A percentile compares a stretch with the other conserved stretches of the same genome.
Evolutionary conservation across 2,888 invertebrate genomes (phyloP).

Genomic region (Piscicola geometra): DNA sequence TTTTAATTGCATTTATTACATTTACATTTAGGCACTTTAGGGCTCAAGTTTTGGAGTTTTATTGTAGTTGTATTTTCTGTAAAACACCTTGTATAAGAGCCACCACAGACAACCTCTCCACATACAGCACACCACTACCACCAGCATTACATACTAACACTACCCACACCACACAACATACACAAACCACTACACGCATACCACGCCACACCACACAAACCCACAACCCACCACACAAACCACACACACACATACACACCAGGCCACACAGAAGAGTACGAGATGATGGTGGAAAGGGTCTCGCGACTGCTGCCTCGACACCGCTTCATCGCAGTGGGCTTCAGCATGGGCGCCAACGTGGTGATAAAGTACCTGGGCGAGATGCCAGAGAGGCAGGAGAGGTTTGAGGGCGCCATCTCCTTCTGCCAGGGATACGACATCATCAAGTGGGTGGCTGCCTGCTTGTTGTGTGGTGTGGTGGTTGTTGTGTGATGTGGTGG

Average conservation of each 20-base stretch:
- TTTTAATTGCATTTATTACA: too few relatives aligned
- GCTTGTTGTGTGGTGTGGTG: neutral
- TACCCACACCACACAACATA: too few relatives aligned
- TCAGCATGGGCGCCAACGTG: constrained; percentile 87
- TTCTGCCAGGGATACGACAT: constrained; percentile 92
- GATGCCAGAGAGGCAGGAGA: constrained; percentile 55
- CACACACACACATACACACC: neutral
- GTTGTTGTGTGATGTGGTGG: neutral
- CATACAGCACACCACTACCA: too few relatives aligned
- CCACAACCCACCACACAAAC: too few relatives aligned
- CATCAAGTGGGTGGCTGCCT: constrained; percentile 67
- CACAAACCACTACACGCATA: too few relatives aligned
- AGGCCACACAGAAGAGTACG: constrained; percentile 85
- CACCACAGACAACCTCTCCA: too few relatives aligned
- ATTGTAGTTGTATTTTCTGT: too few relatives aligned
- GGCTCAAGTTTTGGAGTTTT: too few relatives aligned
- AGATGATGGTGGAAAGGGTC: constrained; percentile 74
- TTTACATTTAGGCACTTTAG: too few relatives aligned
- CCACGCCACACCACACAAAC: neutral
- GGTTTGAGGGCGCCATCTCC: constrained; percentile 79
- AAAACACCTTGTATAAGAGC: too few relatives aligned
- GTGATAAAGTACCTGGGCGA: constrained; percentile 89
- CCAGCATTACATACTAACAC: too few relatives aligned
- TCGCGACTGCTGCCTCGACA: constrained; percentile 70
- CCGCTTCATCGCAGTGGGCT: constrained; percentile 76